Conservation (phyloP, 2,797 vertebrate species). For the Artibeus jamaicensis region DNA sequence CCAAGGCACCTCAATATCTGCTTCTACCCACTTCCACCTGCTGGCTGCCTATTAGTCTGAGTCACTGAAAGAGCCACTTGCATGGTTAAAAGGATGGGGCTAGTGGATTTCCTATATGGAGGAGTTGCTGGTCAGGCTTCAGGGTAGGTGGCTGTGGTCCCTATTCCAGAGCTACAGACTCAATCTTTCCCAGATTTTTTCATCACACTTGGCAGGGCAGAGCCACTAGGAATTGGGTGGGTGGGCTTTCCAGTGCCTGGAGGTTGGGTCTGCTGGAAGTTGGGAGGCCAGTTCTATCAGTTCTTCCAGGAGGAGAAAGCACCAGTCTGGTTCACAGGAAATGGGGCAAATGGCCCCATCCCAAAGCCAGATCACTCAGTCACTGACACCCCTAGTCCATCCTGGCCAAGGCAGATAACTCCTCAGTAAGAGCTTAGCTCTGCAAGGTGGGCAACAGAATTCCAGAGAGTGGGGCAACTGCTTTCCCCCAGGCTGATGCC, state of each 20-base stretch:
- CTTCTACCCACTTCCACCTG: background rate
- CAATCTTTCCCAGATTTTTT: background rate
- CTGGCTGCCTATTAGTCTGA: background rate
- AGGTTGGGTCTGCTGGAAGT: background rate
- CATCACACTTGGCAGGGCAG: background rate
- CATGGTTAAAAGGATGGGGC: background rate
- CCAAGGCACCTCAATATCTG: background rate
- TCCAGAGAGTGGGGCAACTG: background rate
- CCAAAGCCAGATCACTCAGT: background rate
- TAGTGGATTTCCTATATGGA: background rate
- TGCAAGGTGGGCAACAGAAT: background rate
- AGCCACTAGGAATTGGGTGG: background rate
- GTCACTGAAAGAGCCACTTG: background rate
- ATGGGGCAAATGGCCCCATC: background rate
- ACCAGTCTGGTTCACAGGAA: background rate
- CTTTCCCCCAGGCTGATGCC: background rate
- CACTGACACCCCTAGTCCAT: background rate
- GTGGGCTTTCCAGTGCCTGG: background rate
- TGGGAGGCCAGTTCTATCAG: background rate
- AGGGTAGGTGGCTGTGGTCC: background rate
- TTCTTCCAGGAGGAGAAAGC: background rate
- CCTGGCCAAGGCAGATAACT: background rate
- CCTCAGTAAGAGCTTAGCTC: background rate
- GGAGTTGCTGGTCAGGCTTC: background rate
- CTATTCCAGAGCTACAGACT: background rate